phyloP scores from a whole-genome alignment of 1,140 invertebrate species.

The Ceratina australensis region DNA sequence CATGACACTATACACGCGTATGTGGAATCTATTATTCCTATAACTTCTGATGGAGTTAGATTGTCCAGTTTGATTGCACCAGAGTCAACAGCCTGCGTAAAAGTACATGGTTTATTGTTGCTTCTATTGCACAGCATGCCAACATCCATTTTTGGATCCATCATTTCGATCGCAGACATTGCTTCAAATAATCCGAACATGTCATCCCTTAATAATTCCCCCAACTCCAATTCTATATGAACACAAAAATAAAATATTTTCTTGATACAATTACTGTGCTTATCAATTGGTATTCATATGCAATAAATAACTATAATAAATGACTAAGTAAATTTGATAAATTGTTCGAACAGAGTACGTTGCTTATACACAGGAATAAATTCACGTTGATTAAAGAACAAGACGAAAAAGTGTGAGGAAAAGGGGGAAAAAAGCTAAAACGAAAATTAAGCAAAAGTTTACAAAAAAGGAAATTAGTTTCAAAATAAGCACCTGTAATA shows the following conservation, averaged over 20 bases:
- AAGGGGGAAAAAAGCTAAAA: neutral
- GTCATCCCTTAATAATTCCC: constrained; percentile 94
- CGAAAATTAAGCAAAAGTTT: neutral
- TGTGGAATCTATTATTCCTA: constrained; percentile 96
- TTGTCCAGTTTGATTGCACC: constrained; percentile 90
- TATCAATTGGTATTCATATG: neutral
- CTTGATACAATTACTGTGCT: neutral
- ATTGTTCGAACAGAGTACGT: neutral
- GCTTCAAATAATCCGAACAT: constrained; percentile 97
- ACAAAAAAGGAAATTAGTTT: constrained; percentile 15
- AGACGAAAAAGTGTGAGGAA: neutral
- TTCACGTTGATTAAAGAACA: neutral
- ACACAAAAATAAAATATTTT: constrained; percentile 10
- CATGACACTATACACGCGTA: constrained; percentile 95
- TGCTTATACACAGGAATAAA: neutral
- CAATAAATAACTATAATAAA: too few species aligned
- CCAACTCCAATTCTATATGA: constrained; percentile 87
- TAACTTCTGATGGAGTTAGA: constrained; percentile 85
- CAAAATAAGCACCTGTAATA: constrained; percentile 83
- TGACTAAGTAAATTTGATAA: neutral
- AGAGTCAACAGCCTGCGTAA: constrained; percentile 91
- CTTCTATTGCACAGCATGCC: constrained; percentile 97
- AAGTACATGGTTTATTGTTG: constrained; percentile 91
- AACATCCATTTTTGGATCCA: constrained; percentile 99
- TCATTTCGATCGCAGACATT: constrained; percentile 99